Conservation (phyloP, 2,888 invertebrate species). For the Torymus aiolomorphi region DNA sequence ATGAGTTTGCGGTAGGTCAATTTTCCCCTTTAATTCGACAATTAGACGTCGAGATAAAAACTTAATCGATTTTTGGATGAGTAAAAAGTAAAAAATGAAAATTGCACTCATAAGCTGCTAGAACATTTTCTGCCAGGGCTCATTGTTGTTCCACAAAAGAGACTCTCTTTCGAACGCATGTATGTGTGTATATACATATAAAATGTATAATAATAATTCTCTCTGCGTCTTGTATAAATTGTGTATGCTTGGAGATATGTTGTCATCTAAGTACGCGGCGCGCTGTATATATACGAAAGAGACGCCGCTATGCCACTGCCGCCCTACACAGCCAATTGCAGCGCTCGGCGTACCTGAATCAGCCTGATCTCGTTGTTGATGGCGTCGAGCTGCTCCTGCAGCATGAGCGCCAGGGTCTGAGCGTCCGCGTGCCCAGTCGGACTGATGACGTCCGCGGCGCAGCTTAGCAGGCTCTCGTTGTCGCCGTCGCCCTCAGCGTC, state of each 20-base stretch:
- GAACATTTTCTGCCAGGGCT: constrained; percentile 18
- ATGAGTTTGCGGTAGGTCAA: neutral
- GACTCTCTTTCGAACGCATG: neutral
- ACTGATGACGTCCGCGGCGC: constrained; percentile 83
- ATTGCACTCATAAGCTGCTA: neutral
- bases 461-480: constrained; percentile 85
- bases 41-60: too few relatives aligned
- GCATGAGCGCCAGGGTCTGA: constrained; percentile 97
- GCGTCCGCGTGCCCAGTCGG: constrained; percentile 89
- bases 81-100: neutral
- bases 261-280: neutral
- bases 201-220: constrained; percentile 10
- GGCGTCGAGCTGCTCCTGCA: constrained; percentile 99
- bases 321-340: too few relatives aligned
- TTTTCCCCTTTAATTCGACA: neutral
- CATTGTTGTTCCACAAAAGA: too few relatives aligned
- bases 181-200: neutral
- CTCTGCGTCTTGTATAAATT: constrained; percentile 20
- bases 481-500: constrained; percentile 89
- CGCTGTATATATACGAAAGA: neutral
- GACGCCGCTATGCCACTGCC: neutral
- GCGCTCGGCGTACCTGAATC: constrained; percentile 75
- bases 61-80: too few relatives aligned
- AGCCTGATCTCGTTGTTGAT: constrained; percentile 98
- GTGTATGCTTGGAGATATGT: constrained; percentile 19